Percentiles rank a stretch among this genome's conserved stretches.
These are phyloP conservation scores for Rhimphoctona megacephalus DNA, from an alignment of 2,888 invertebrate genomes.

Conservation along the genomic window DNA sequence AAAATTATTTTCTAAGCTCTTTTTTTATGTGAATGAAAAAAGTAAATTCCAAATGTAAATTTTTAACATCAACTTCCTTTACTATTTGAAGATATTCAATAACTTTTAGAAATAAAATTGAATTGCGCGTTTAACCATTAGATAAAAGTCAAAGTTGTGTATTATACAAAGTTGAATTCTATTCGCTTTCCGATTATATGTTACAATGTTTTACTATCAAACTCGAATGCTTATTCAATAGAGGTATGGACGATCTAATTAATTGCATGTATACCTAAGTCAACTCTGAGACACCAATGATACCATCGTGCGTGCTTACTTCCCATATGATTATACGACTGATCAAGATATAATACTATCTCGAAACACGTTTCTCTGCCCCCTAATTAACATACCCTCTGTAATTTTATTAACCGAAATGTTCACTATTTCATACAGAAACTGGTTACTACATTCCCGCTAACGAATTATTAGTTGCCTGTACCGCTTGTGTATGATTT, in stretches of 20 bases:
- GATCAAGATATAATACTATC: slow-evolving; percentile 45
- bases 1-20: background rate
- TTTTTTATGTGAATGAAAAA: too few species aligned
- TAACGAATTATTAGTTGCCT: slow-evolving; percentile 7
- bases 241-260: slow-evolving; percentile 34
- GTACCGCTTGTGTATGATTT: background rate
- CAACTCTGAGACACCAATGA: slow-evolving; percentile 36
- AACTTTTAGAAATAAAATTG: background rate
- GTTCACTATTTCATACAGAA: slow-evolving; percentile 28
- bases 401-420: slow-evolving; percentile 11
- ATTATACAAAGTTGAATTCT: background rate
- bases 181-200: slow-evolving; percentile 26
- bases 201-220: slow-evolving; percentile 18
- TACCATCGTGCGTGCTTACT: slow-evolving; percentile 45
- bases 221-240: slow-evolving; percentile 47
- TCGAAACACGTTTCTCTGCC: slow-evolving; percentile 13
- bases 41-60: background rate
- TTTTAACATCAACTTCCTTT: background rate
- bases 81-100: background rate
- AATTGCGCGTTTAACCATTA: background rate
- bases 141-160: background rate
- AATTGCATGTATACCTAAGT: slow-evolving; percentile 51
- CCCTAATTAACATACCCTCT: slow-evolving; percentile 33
- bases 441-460: background rate
- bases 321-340: slow-evolving; percentile 44